Conservation (phyloP, 2,888 invertebrate species). For the Scrobipalpa atriplicella region DNA sequence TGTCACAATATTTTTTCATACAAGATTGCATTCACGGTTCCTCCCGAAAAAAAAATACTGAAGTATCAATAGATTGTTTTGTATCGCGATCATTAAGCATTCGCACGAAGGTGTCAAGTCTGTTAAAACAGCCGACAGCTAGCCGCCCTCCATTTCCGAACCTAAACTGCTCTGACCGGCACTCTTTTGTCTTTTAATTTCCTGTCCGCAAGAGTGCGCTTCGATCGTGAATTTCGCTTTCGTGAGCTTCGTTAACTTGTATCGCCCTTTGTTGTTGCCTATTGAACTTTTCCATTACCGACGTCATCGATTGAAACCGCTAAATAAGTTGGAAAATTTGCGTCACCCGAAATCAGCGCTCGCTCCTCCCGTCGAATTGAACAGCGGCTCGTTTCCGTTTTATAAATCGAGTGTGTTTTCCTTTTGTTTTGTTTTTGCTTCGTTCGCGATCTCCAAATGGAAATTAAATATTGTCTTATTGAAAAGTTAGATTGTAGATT, state of each 20-base stretch:
- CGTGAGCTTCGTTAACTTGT: constrained; percentile 80
- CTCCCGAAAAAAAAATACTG: background rate
- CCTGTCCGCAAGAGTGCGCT: constrained; percentile 74
- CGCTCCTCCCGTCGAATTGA: constrained; percentile 52
- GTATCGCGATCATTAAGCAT: constrained; percentile 45
- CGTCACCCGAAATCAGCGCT: constrained; percentile 54
- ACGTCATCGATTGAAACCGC: constrained; percentile 76
- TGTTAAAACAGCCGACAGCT: constrained; percentile 58
- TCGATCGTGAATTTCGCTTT: constrained; percentile 77
- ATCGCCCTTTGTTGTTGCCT: constrained; percentile 77
- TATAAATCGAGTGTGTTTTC: constrained; percentile 61
- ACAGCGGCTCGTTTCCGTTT: constrained; percentile 63
- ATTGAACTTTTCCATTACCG: constrained; percentile 81
- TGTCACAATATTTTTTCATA: background rate
- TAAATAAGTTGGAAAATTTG: constrained; percentile 74
- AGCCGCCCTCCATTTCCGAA: constrained; percentile 74
- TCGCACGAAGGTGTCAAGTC: constrained; percentile 54
- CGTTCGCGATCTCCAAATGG: constrained; percentile 57
- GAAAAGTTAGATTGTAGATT: constrained; percentile 68
- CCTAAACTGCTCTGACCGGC: constrained; percentile 71
- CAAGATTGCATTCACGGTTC: background rate
- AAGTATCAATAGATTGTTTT: constrained; percentile 20
- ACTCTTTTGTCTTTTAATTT: constrained; percentile 82
- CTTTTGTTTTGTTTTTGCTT: constrained; percentile 59
- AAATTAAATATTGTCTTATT: constrained; percentile 74